phyloP scores from a whole-genome alignment of 1,140 invertebrate genomes.

The Pentalonia nigronervosa region DNA sequence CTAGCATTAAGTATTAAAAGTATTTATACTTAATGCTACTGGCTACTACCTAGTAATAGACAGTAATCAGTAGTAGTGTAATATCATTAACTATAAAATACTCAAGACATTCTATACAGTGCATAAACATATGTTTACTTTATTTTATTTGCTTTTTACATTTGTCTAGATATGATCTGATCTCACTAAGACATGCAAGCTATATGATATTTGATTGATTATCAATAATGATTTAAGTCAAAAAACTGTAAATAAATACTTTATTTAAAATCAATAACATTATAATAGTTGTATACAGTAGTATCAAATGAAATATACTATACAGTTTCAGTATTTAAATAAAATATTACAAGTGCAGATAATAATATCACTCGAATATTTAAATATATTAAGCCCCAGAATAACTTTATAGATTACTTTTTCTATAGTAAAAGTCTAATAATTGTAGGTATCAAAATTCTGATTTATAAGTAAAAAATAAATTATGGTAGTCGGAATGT shows the following conservation, averaged over 20 bases:
- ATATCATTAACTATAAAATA: not conserved
- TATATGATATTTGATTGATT: too few relatives aligned
- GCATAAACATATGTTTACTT: not conserved
- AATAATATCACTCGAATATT: not conserved
- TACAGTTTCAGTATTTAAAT: too few relatives aligned
- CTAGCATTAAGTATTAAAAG: too few relatives aligned
- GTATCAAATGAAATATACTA: too few relatives aligned
- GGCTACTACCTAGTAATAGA: too few relatives aligned
- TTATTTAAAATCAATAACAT: too few relatives aligned
- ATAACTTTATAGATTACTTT: not conserved
- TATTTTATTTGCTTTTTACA: not conserved
- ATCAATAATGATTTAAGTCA: too few relatives aligned
- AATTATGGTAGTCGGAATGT: not conserved
- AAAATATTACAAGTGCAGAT: too few relatives aligned
- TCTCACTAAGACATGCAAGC: not conserved
- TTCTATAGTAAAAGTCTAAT: not conserved
- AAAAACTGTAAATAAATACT: too few relatives aligned
- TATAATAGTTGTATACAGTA: too few relatives aligned
- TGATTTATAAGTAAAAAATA: not conserved
- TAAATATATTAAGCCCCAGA: not conserved
- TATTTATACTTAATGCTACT: too few relatives aligned
- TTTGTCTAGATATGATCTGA: not conserved
- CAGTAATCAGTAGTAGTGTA: not conserved
- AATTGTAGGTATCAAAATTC: not conserved
- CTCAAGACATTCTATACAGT: not conserved